These are phyloP conservation scores for Sweltsa coloradensis DNA, from an alignment of 1,140 invertebrate species.

Conservation along the genomic window DNA sequence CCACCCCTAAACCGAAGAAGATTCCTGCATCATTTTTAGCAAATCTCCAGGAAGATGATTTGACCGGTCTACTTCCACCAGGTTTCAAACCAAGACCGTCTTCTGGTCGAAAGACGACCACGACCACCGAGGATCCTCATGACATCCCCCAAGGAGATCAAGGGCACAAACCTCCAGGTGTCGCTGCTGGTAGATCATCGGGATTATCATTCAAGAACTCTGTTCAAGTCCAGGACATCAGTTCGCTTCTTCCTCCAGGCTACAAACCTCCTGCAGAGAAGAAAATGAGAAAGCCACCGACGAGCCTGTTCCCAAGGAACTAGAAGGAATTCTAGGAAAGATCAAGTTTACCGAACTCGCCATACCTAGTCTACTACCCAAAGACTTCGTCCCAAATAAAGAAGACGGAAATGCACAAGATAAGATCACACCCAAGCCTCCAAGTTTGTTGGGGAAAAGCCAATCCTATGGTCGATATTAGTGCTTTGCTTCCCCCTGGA, in stretches of 20 bases:
- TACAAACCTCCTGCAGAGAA: constrained; percentile 38
- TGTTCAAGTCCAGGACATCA: constrained; percentile 24
- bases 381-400: too few species aligned
- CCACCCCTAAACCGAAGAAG: constrained; percentile 28
- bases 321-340: too few species aligned
- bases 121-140: neutral
- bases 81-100: constrained; percentile 42
- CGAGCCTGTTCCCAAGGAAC: too few species aligned
- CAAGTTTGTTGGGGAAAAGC: too few species aligned
- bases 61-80: constrained; percentile 41
- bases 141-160: constrained; percentile 6
- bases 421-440: constrained; percentile 15
- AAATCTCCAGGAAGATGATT: constrained; percentile 44
- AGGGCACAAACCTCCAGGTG: neutral
- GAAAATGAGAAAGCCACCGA: constrained; percentile 22
- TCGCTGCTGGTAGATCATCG: constrained; percentile 4
- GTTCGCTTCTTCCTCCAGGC: constrained; percentile 50
- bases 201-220: neutral
- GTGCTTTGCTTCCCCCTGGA: constrained; percentile 46
- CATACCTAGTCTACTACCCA: too few species aligned
- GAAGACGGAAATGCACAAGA: constrained; percentile 23
- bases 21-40: constrained; percentile 32
- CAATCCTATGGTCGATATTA: constrained; percentile 42
- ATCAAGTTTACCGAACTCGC: too few species aligned
- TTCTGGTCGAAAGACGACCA: neutral